phyloP scores from a whole-genome alignment of 2,888 invertebrate genomes.

The Tetropium fuscum region DNA sequence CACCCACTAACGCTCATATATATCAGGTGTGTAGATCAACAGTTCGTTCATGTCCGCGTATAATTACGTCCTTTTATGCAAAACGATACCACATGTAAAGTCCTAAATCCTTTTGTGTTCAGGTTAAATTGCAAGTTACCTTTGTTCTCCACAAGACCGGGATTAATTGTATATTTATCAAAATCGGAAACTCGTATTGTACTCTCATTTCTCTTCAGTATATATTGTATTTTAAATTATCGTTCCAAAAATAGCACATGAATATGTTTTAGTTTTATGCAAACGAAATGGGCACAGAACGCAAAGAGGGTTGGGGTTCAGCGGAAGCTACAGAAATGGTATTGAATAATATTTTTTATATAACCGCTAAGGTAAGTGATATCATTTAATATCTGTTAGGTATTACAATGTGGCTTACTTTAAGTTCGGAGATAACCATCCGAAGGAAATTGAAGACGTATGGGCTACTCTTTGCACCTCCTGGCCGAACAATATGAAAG shows the following conservation, averaged over 20 bases:
- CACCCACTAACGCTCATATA: constrained; percentile 87
- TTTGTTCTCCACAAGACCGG: background rate
- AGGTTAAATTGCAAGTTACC: background rate
- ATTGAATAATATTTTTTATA: constrained; percentile 97
- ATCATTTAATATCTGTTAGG: background rate
- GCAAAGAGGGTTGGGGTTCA: constrained; percentile 96
- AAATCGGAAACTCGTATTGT: background rate
- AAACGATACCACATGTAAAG: background rate
- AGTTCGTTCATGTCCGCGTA: background rate
- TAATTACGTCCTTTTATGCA: constrained; percentile 2
- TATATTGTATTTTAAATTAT: too few relatives aligned
- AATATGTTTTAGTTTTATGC: constrained; percentile 65
- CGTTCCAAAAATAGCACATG: constrained; percentile 8
- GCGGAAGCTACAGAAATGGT: constrained; percentile 99
- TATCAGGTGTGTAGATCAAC: constrained; percentile 75
- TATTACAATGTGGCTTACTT: too few relatives aligned
- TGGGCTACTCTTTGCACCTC: constrained; percentile 97
- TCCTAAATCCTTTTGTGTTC: background rate
- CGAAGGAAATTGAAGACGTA: constrained; percentile 94
- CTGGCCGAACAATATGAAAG: constrained; percentile 97
- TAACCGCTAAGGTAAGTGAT: constrained; percentile 87
- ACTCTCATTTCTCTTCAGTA: too few relatives aligned
- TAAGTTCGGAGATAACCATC: constrained; percentile 95
- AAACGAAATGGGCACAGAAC: constrained; percentile 68
- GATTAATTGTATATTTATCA: too few relatives aligned